Evolutionary conservation across 2,113 vertebrate genomes (phyloP), one percentile per base, ranked within the genome.

Genomic region (Micromys minutus): DNA sequence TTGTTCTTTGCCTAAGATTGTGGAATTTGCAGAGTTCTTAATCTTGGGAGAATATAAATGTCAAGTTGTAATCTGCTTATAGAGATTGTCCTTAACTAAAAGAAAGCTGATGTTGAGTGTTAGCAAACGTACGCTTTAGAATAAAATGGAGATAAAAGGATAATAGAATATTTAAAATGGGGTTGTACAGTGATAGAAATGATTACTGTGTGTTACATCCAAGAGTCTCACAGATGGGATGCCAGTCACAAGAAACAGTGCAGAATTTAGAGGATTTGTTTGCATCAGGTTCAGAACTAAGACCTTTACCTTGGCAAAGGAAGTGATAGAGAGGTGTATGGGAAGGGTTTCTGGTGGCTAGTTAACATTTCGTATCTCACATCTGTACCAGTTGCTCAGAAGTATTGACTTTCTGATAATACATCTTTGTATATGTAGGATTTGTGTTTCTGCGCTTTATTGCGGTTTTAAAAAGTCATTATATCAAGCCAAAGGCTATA

Each of bases 371-470:
- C 34, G 2, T 91, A 91, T 95, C 29, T 55, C 52, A 87, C 3
- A 15, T 81, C 84, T 81, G 17, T 92, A 50, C 52, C 59, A 63
- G 24, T 91, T 95, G 65, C 2, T 55, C 47, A 61, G 55, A 57
- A 88, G 39, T 81, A 15, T 86, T 61, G 93, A n/a, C 55, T 95
- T 94, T 84, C 15, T 94, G 92, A 71, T 63, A 80, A 81, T 63
- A 31, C 39, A 84, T 34, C 81, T 42, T 85, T 71, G 36, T 94
- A 59, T 59, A 74, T 4, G 80, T 72, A 45, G 24, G 39, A 61
- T 95, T 90, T 91, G 3, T n/a, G 57, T 77, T 95, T 95, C 50
- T 91, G 36, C 75, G 6, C 21, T 77, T 93, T 77, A 81, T 92
- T 72, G 72, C 36, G 10, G 72, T 76, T 96, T 87, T 52, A 72